Evolutionary conservation across 2,113 vertebrate species (phyloP).

Genomic region (Macaca mulatta): DNA sequence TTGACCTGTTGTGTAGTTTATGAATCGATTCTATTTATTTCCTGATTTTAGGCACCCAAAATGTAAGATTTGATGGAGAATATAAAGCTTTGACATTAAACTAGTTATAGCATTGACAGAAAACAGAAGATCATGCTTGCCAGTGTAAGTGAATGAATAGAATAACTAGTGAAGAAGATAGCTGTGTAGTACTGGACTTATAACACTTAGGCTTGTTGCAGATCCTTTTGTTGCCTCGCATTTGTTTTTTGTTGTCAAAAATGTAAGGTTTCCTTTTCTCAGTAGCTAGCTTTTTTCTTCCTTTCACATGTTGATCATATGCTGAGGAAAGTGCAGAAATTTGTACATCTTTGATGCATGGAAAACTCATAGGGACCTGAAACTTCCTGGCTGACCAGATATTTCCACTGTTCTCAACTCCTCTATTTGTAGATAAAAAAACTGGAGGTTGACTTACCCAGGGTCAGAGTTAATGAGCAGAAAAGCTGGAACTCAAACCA

Average conservation of each 20-base stretch:
- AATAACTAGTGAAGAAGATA: background rate
- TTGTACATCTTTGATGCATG: background rate
- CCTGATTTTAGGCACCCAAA: conserved; percentile 24
- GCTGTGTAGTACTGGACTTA: background rate
- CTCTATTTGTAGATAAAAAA: background rate
- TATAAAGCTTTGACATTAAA: conserved; percentile 33
- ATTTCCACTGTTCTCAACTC: background rate
- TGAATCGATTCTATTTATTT: conserved; percentile 18
- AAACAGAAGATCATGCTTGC: conserved; percentile 18
- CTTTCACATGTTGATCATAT: background rate
- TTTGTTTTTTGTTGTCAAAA: background rate
- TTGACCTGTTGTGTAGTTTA: background rate
- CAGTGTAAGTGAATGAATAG: background rate
- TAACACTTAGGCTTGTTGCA: background rate
- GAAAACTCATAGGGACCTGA: background rate
- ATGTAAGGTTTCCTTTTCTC: background rate
- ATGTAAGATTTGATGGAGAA: conserved; percentile 20
- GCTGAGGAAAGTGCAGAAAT: background rate
- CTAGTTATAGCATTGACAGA: conserved; percentile 29
- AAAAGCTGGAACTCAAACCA: background rate
- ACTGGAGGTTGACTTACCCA: background rate
- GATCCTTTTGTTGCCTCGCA: background rate
- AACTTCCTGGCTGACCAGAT: background rate
- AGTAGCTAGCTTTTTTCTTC: background rate
- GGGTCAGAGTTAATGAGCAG: background rate